These are phyloP conservation scores for Caenorhabditis angaria DNA, from an alignment of 2,888 invertebrate genomes.

Conservation along the genomic window DNA sequence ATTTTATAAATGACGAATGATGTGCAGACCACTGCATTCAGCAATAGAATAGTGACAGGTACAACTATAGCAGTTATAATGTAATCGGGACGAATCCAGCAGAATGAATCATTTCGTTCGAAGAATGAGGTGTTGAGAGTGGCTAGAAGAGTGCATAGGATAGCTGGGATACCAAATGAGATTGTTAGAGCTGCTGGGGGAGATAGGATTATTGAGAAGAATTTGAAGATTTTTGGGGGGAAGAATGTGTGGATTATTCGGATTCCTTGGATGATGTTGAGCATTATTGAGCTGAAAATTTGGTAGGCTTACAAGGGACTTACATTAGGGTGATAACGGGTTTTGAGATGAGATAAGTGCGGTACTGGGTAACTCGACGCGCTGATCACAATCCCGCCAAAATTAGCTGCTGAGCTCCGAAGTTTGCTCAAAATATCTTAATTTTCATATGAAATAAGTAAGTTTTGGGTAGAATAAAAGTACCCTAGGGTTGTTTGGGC, in stretches of 20 bases:
- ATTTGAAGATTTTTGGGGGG: conserved; percentile 13
- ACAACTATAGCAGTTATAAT: conserved; percentile 55
- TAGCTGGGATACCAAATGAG: conserved; percentile 9
- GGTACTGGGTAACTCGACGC: no score
- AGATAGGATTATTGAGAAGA: conserved; percentile 27
- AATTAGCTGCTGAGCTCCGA: no score
- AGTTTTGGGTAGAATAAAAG: no score
- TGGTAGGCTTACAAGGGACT: no score
- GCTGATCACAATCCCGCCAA: no score
- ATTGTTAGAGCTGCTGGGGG: conserved; percentile 37
- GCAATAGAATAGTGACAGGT: conserved; percentile 52
- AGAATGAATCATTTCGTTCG: conserved; percentile 54
- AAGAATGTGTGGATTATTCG: conserved; percentile 41
- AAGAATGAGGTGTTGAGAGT: conserved; percentile 41
- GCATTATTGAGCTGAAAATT: conserved; percentile 44
- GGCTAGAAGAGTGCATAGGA: conserved; percentile 17
- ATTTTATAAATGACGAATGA: conserved; percentile 50
- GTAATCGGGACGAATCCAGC: conserved; percentile 61
- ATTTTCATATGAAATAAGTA: no score
- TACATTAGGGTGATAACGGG: no score
- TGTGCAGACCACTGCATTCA: conserved; percentile 55
- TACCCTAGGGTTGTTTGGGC: no score
- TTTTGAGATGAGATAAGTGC: no score
- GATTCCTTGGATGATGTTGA: conserved; percentile 48
- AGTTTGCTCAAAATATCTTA: no score